Percentiles rank a stretch among this genome's conserved stretches.
These are phyloP conservation scores for Okapia johnstoni DNA, from an alignment of 2,113 vertebrate species.

Conservation along the genomic window DNA sequence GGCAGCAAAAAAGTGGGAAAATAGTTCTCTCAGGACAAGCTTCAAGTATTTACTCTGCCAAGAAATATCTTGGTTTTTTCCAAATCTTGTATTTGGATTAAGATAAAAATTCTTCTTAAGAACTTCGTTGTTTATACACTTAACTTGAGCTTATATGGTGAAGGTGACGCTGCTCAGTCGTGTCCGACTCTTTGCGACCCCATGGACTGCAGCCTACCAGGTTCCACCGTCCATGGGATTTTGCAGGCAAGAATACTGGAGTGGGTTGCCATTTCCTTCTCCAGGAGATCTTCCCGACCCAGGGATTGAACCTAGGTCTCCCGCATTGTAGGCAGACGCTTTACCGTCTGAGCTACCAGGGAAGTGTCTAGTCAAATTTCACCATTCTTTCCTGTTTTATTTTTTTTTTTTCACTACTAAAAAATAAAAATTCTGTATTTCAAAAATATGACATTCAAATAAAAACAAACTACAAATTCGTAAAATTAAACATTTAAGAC, in stretches of 20 bases:
- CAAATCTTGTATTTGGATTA: background rate
- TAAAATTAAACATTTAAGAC: background rate
- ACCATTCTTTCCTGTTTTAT: background rate
- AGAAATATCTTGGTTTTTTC: background rate
- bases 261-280: no score
- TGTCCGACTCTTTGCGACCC: no score
- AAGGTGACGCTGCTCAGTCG: no score
- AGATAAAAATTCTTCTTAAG: background rate
- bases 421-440: background rate
- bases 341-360: no score
- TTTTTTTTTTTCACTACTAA: background rate
- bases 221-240: no score
- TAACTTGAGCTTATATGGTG: background rate
- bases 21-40: background rate
- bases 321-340: no score
- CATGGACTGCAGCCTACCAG: no score
- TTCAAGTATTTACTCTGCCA: background rate
- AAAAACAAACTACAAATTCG: background rate
- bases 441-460: background rate
- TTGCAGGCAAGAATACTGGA: no score
- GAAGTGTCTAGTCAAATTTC: background rate
- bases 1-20: background rate
- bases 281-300: no score
- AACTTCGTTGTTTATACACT: background rate
- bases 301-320: no score